Conservation (phyloP, 2,888 invertebrate genomes). For the Eurois occulta region DNA sequence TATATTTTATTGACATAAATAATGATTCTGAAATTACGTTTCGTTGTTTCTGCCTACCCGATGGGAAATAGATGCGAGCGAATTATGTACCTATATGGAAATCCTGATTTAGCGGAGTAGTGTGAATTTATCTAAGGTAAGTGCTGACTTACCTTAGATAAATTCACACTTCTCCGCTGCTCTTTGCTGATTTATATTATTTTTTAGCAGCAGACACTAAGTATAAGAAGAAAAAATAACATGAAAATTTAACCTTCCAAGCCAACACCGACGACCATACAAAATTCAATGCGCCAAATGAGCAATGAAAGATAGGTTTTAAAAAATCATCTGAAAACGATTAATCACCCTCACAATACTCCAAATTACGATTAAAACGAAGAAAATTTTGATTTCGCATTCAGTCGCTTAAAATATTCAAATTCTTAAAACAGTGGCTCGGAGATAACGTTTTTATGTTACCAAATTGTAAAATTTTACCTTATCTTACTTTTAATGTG, state of each 20-base stretch:
- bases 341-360: constrained; percentile 36
- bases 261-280: neutral
- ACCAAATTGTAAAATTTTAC: constrained; percentile 66
- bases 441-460: constrained; percentile 73
- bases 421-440: constrained; percentile 71
- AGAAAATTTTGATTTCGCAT: constrained; percentile 69
- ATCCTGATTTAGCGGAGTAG: neutral
- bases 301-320: neutral
- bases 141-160: neutral
- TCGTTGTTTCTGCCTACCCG: neutral
- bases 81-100: neutral
- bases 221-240: neutral
- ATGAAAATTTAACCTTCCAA: neutral
- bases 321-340: constrained; percentile 21
- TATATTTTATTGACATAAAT: neutral
- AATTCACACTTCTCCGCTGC: neutral
- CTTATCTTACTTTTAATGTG: constrained; percentile 69
- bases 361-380: constrained; percentile 56
- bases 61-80: too few relatives aligned
- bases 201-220: neutral
- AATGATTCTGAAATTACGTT: neutral
- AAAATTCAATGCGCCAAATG: constrained; percentile 15
- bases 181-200: neutral
- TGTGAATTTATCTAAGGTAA: too few relatives aligned
- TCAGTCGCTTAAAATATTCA: constrained; percentile 71